Base-by-base conservation (phyloP, 2,888 invertebrate species). In the Siphlonurus alternatus region DNA sequence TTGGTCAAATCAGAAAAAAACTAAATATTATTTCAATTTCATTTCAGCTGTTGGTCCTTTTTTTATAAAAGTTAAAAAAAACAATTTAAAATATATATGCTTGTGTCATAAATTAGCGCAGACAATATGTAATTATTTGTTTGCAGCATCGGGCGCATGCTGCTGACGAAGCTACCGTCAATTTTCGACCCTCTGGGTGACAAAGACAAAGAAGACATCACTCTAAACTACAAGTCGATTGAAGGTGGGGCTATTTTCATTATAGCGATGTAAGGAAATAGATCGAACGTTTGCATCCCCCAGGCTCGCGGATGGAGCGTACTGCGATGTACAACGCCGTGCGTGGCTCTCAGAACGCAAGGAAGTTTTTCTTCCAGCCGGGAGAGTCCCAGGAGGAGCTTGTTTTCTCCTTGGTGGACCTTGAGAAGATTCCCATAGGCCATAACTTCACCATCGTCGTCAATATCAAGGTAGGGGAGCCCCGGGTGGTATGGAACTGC, bases 321-420 rank as follows among this genome's bases (percentile, higher is more conserved):
- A 74, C 88, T 66, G 83, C 88, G 1, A 78, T 91, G 25, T 82
- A 84, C 75, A 87, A 88, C 72, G 91, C 89, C 1, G 87, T 88
- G 0, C 76, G 87, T 18, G 82, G 82, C 69, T 82, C 83, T 0
- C 81, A 81, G 70, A 78, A 83, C 63, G 87, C 87, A 1, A 85
- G 85, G 75, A 80, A 80, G 67, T 85, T 84, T 70, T 85, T 83
- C 71, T 76, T 81, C 1, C 74, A 86, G n/a, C 81, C 81, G 0
- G 78, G 79, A 65, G 76, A 74, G n/a, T 72, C 76, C 0, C 75
- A 80, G 24, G 83, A 81, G 67, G 87, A 87, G 70, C 77, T 87
- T 2, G 76, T 77, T 19, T 87, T 88, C 74, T 80, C 81, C 61
- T 76, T 87, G 1, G 74, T 80, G 5, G 84, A 87, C 68, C 77